Percentiles rank a stretch among this genome's conserved stretches.
These are phyloP conservation scores for Hemitrygon akajei DNA, from an alignment of 2,797 vertebrate genomes.

Conservation along the genomic window DNA sequence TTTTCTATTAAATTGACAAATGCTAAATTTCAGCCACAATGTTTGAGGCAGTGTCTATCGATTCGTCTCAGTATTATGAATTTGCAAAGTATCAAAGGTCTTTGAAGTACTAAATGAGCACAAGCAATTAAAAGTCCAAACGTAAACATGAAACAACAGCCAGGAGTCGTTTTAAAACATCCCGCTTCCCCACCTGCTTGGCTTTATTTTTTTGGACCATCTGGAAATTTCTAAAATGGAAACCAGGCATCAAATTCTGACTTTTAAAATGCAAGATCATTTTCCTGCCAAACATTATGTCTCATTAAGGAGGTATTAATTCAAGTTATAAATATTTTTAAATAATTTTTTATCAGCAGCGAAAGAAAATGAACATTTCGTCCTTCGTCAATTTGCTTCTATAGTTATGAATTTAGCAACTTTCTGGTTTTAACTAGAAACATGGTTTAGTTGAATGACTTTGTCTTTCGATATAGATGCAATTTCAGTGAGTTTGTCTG, in stretches of 20 bases:
- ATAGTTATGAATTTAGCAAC: neutral
- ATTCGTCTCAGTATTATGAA: neutral
- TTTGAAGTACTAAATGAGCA: slow-evolving; percentile 17
- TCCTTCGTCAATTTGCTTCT: neutral
- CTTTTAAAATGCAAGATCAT: neutral
- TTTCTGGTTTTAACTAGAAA: neutral
- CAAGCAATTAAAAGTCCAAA: slow-evolving; percentile 16
- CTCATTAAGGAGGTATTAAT: neutral
- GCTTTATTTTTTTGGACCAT: slow-evolving; percentile 4
- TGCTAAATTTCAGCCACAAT: neutral
- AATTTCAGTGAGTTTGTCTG: neutral
- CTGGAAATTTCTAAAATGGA: slow-evolving; percentile 13
- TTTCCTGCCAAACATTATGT: neutral
- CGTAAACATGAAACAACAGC: neutral
- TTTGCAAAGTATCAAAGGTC: neutral
- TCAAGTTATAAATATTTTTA: neutral
- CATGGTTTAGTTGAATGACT: neutral
- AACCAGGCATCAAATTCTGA: neutral
- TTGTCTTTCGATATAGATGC: neutral
- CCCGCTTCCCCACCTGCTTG: neutral
- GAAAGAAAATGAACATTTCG: neutral
- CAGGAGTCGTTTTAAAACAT: slow-evolving; percentile 3
- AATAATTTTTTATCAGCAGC: neutral
- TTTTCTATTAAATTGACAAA: slow-evolving; percentile 4
- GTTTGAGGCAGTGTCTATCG: neutral